phyloP scores from a whole-genome alignment of 2,113 vertebrate species.

The Tonatia bakeri region DNA sequence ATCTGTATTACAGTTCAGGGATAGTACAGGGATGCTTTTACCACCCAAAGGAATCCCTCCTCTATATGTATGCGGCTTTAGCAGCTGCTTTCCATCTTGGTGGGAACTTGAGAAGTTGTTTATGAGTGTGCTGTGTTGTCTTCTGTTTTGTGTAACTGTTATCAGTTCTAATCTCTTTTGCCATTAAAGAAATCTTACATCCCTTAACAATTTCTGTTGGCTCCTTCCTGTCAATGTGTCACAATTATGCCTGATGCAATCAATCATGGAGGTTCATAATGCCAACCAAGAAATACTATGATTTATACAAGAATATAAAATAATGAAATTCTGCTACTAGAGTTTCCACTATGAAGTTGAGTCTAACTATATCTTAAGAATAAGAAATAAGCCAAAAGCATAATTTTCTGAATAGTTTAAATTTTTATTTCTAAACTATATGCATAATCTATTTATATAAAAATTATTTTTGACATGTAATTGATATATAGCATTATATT shows the following conservation, averaged over 20 bases:
- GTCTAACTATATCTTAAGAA: background rate
- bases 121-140: background rate
- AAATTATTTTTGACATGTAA: constrained; percentile 4
- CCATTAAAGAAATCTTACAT: background rate
- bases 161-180: background rate
- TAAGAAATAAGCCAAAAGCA: constrained; percentile 4
- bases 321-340: background rate
- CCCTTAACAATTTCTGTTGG: background rate
- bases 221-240: background rate
- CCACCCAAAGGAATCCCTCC: background rate
- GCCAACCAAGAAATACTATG: background rate
- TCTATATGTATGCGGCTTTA: background rate
- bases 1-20: background rate
- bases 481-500: background rate
- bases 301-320: background rate
- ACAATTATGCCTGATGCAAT: background rate
- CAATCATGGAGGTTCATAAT: background rate
- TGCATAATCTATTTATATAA: background rate
- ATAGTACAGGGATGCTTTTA: background rate
- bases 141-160: background rate
- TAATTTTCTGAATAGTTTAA: background rate
- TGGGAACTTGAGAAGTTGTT: background rate
- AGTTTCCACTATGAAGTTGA: background rate
- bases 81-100: background rate
- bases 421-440: constrained; percentile 19